These are phyloP conservation scores for Taphrorychus bicolor DNA, from an alignment of 2,888 invertebrate species.

Conservation along the genomic window DNA sequence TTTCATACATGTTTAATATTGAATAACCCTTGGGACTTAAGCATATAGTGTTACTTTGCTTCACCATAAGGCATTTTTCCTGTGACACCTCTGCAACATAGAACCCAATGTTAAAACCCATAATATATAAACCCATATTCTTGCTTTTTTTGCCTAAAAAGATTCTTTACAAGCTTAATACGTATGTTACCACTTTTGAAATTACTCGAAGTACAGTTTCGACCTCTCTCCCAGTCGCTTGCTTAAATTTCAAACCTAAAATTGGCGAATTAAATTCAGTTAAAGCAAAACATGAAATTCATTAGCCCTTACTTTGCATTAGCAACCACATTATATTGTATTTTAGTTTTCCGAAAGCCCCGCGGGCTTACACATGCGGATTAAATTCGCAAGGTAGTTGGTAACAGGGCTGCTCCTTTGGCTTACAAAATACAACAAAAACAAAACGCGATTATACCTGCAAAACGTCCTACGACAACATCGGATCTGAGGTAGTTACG, in stretches of 20 bases:
- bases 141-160: too few species aligned
- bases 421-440: background rate
- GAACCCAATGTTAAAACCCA: too few species aligned
- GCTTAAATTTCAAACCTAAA: background rate
- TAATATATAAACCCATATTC: too few species aligned
- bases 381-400: background rate
- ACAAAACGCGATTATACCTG: background rate
- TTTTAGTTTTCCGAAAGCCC: background rate
- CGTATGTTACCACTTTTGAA: too few species aligned
- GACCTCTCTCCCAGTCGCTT: too few species aligned
- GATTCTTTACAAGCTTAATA: too few species aligned
- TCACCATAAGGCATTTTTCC: too few species aligned
- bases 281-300: background rate
- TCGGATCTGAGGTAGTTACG: background rate
- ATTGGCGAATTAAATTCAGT: background rate
- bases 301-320: background rate
- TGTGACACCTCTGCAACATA: too few species aligned
- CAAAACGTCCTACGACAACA: background rate
- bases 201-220: too few species aligned
- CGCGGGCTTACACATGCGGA: background rate
- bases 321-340: background rate
- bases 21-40: too few species aligned
- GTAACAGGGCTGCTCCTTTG: background rate
- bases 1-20: too few species aligned
- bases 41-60: too few species aligned